These are phyloP conservation scores for Thaumatotibia leucotreta DNA, from an alignment of 1,140 invertebrate genomes.

Conservation along the genomic window DNA sequence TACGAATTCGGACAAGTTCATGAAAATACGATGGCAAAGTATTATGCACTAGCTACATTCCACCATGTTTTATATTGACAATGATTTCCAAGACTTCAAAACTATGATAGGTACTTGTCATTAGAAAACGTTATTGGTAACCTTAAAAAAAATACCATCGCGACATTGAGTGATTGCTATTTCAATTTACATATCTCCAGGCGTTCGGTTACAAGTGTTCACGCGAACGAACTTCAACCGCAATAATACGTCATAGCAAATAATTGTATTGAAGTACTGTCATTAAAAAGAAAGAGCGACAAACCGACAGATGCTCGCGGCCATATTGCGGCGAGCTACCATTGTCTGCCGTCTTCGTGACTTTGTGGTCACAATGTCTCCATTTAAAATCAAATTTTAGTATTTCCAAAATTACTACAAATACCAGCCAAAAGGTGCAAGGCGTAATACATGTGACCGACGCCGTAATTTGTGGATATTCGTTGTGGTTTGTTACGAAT, in stretches of 20 bases:
- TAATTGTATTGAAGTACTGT: slow-evolving; percentile 63
- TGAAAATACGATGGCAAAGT: too few relatives aligned
- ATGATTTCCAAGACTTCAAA: too few relatives aligned
- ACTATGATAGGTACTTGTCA: too few relatives aligned
- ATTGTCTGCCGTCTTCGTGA: slow-evolving; percentile 52
- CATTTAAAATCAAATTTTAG: slow-evolving; percentile 66
- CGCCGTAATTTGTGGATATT: neutral
- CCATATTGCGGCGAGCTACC: slow-evolving; percentile 57
- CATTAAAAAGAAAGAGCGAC: slow-evolving; percentile 65
- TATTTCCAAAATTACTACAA: slow-evolving; percentile 36
- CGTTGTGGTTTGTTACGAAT: neutral
- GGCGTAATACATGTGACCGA: slow-evolving; percentile 9
- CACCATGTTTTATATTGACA: too few relatives aligned
- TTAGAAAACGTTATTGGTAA: neutral
- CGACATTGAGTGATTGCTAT: neutral
- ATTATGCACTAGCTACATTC: too few relatives aligned
- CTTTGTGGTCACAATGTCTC: slow-evolving; percentile 64
- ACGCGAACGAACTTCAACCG: slow-evolving; percentile 48
- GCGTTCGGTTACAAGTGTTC: slow-evolving; percentile 52
- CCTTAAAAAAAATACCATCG: too few relatives aligned
- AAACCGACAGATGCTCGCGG: slow-evolving; percentile 72
- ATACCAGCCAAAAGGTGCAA: slow-evolving; percentile 33
- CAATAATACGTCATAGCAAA: slow-evolving; percentile 56
- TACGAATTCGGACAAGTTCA: too few relatives aligned
- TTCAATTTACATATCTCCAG: slow-evolving; percentile 51